Conservation (phyloP, 2,797 vertebrate species). For the Acanthiza pusilla region DNA sequence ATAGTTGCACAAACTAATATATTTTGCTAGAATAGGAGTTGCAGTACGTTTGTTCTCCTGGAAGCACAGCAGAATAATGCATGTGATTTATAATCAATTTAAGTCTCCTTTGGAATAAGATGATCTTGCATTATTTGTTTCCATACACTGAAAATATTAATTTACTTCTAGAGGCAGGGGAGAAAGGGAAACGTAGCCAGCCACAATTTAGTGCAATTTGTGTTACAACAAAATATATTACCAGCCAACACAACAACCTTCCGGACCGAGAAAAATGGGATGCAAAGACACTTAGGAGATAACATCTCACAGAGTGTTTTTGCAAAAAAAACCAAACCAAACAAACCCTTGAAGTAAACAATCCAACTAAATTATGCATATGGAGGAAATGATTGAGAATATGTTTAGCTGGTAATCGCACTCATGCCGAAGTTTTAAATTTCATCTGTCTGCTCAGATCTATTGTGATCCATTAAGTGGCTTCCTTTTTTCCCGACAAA, state of each 20-base stretch:
- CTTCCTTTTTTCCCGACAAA: conserved; percentile 80
- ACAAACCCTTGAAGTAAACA: conserved; percentile 55
- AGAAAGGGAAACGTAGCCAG: conserved; percentile 20
- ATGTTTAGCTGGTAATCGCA: conserved; percentile 77
- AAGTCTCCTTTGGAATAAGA: conserved; percentile 49
- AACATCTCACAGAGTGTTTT: conserved; percentile 53
- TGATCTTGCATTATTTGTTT: conserved; percentile 62
- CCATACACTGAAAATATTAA: conserved; percentile 54
- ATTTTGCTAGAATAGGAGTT: conserved; percentile 34
- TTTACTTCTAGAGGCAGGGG: conserved; percentile 46
- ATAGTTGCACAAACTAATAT: conserved; percentile 36
- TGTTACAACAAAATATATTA: conserved; percentile 44
- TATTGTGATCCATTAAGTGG: conserved; percentile 84
- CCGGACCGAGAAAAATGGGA: conserved; percentile 57
- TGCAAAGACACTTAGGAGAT: conserved; percentile 60
- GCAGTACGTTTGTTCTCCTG: conserved; percentile 4
- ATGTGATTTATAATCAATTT: conserved; percentile 64
- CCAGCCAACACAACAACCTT: conserved; percentile 35
- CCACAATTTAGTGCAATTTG: conserved; percentile 59
- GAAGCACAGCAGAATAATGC: conserved; percentile 32
- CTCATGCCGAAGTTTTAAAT: conserved; percentile 78
- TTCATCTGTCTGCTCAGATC: conserved; percentile 83
- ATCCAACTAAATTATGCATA: conserved; percentile 73
- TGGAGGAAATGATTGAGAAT: conserved; percentile 77
- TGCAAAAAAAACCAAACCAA: background rate